A percentile compares a stretch with the other conserved stretches of the same genome.
These are phyloP conservation scores for Zophobas atratus DNA, from an alignment of 1,140 invertebrate species.

Conservation along the genomic window DNA sequence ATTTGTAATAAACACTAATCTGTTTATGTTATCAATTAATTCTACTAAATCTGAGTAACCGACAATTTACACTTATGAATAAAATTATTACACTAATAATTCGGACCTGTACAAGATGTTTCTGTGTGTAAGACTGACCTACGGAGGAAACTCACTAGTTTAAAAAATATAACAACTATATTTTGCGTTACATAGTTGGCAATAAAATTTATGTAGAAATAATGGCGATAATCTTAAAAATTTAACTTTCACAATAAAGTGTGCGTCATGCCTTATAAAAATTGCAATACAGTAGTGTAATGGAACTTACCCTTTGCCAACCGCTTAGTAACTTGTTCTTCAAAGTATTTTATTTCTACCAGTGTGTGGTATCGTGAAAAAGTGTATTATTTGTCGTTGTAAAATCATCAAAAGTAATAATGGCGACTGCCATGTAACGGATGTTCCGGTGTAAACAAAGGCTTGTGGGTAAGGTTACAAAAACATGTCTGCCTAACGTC, in stretches of 20 bases:
- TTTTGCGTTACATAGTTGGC: slow-evolving; percentile 12
- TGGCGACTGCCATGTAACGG: slow-evolving; percentile 41
- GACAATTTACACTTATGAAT: no score
- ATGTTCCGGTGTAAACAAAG: slow-evolving; percentile 42
- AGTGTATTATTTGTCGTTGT: slow-evolving; percentile 24
- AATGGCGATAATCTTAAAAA: slow-evolving; percentile 35
- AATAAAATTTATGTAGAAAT: slow-evolving; percentile 13
- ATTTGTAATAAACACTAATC: no score
- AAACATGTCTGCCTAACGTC: slow-evolving; percentile 18
- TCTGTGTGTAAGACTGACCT: no score
- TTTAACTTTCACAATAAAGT: slow-evolving; percentile 31
- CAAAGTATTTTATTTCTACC: neutral
- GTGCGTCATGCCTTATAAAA: neutral
- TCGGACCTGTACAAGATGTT: no score
- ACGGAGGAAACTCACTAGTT: neutral
- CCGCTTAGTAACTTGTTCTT: neutral
- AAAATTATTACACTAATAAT: no score
- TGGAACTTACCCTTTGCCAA: slow-evolving; percentile 16
- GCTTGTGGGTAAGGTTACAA: slow-evolving; percentile 26
- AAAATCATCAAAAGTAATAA: slow-evolving; percentile 33
- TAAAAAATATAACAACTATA: neutral
- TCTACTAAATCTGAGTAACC: no score
- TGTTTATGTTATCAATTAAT: no score
- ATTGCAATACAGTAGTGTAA: neutral
- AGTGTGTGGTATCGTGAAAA: neutral